phyloP scores from a whole-genome alignment of 1,140 invertebrate genomes.

The Drosophila parvula region DNA sequence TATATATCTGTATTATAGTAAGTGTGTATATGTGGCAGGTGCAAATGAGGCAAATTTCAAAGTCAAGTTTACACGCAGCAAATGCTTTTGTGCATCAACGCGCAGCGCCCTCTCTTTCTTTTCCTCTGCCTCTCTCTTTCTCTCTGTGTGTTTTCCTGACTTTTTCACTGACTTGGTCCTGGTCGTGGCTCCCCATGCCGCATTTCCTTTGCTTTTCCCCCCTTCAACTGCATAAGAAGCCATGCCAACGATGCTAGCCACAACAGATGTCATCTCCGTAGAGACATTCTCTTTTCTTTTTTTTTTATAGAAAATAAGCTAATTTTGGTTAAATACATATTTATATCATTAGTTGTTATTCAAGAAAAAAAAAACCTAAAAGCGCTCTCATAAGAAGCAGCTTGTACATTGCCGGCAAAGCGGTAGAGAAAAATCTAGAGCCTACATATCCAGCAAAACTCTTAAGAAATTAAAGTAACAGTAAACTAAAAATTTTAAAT shows the following conservation, averaged over 20 bases:
- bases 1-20: not conserved
- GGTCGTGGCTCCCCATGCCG: conserved; percentile 8
- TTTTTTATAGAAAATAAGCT: not conserved
- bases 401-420: not conserved
- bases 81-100: conserved; percentile 73
- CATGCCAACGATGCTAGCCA: conserved; percentile 5
- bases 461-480: too few species aligned
- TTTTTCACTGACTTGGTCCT: conserved; percentile 5
- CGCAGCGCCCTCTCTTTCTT: conserved; percentile 4
- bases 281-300: not conserved
- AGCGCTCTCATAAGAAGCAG: too few species aligned
- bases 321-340: not conserved
- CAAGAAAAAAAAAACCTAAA: too few species aligned
- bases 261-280: conserved; percentile 18
- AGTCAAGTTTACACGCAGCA: conserved; percentile 81
- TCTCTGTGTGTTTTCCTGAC: conserved; percentile 1
- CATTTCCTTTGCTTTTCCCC: conserved; percentile 3
- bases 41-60: conserved; percentile 81
- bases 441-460: too few species aligned
- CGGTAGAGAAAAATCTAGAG: not conserved
- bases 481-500: too few species aligned
- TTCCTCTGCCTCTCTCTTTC: not conserved
- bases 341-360: not conserved
- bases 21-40: conserved; percentile 31
- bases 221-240: conserved; percentile 32